Percentiles rank a stretch among this genome's conserved stretches.
These are phyloP conservation scores for Anarrhichthys ocellatus DNA, from an alignment of 2,113 vertebrate species.

Conservation along the genomic window DNA sequence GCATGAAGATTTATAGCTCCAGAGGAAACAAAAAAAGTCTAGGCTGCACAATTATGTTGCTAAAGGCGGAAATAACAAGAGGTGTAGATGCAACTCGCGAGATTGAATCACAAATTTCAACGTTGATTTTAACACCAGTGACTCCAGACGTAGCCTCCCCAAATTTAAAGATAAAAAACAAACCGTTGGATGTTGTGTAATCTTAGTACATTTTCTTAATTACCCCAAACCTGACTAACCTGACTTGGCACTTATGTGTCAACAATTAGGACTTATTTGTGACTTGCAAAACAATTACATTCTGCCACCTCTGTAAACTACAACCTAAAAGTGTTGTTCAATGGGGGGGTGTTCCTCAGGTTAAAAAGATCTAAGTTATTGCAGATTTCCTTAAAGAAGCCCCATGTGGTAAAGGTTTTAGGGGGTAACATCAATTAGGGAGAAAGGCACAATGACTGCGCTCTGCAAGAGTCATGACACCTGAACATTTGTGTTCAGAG, in stretches of 20 bases:
- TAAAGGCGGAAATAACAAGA: constrained; percentile 4
- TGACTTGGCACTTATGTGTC: background rate
- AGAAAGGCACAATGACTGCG: background rate
- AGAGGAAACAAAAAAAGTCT: background rate
- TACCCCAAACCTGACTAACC: background rate
- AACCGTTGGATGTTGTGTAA: background rate
- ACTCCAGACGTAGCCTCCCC: background rate
- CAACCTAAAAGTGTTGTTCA: background rate
- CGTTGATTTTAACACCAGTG: background rate
- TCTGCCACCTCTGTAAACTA: background rate
- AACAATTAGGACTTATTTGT: background rate
- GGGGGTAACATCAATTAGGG: background rate
- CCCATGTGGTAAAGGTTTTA: background rate
- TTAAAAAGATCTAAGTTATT: background rate
- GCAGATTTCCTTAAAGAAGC: background rate
- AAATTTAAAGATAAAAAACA: background rate
- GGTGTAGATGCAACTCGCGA: background rate
- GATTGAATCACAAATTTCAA: background rate
- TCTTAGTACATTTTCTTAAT: background rate
- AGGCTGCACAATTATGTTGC: background rate
- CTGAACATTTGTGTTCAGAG: background rate
- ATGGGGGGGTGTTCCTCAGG: background rate
- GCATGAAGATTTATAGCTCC: constrained; percentile 66
- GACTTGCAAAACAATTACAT: background rate
- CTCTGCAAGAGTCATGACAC: background rate